Evolutionary conservation across 1,140 invertebrate genomes (phyloP).

Genomic region (Propsilocerus akamusi): DNA sequence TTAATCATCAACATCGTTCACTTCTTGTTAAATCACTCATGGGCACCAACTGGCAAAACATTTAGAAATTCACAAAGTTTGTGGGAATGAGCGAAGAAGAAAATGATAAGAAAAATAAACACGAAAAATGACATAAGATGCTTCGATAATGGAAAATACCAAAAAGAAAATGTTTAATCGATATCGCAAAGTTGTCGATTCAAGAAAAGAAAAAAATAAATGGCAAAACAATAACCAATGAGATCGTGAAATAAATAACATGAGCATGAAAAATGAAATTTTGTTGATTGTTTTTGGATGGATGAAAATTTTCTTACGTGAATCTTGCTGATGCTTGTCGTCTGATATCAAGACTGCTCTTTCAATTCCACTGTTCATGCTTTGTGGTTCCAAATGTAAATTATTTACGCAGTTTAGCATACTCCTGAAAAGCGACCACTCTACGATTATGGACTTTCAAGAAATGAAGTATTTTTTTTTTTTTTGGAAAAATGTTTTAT

Average conservation of each 20-base stretch:
- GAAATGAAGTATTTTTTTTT: too few relatives aligned
- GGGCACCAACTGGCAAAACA: too few relatives aligned
- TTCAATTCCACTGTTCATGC: conserved; percentile 42
- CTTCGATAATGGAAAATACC: background rate
- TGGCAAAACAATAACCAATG: conserved; percentile 1
- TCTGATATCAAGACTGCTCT: conserved; percentile 55
- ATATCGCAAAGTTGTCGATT: too few relatives aligned
- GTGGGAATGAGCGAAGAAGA: too few relatives aligned
- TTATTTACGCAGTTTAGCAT: conserved; percentile 68
- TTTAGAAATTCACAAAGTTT: too few relatives aligned
- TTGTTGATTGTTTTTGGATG: background rate
- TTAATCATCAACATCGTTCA: too few relatives aligned
- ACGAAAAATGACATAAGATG: too few relatives aligned
- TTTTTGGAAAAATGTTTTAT: too few relatives aligned
- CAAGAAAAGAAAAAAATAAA: conserved; percentile 2
- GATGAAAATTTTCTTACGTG: conserved; percentile 40
- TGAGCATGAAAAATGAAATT: background rate
- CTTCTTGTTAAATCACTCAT: too few relatives aligned
- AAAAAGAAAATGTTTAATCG: background rate
- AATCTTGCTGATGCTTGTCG: conserved; percentile 58
- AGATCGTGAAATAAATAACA: too few relatives aligned
- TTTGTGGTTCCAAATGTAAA: conserved; percentile 53
- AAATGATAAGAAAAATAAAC: too few relatives aligned
- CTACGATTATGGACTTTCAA: conserved; percentile 34
- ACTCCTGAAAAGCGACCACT: conserved; percentile 52